Base-by-base conservation (phyloP, 2,888 invertebrate genomes). In the Hoplodrina ambigua region DNA sequence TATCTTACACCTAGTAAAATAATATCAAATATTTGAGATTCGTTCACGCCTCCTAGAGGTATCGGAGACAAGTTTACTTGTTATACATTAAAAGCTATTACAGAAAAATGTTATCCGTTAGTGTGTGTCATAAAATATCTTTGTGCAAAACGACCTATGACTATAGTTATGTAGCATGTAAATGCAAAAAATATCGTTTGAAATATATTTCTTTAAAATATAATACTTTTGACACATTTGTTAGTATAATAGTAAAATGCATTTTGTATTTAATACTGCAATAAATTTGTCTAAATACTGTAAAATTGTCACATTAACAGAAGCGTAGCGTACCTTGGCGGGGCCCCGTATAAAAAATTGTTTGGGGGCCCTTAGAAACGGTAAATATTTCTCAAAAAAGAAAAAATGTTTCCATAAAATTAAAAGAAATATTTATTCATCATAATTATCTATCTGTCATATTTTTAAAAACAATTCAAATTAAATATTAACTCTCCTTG, bases 141-240 rank as follows among this genome's bases (percentile, higher is more conserved):
- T n/a, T 49, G 25, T 49, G 72, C 49, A 15, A n/a, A 44, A 71
- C 20, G 17, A 30, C n/a, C 15, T 78, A 61, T 58, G 37, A 50
- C 57, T 60, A 60, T n/a, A 46, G 11, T 33, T 41, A 56, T 13
- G 52, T 13, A 56, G 17, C 30, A 25, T 56, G 50, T 55, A 72
- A 64, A 72, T 64, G 49, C 59, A 59, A 13, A 46, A 4, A 17
- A 17, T 5, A 46, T 46, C 46, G 15, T 17, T 17, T 17, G 15
- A 46, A 46, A 46, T 46, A 46, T 46, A 46, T 17, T 17, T 46
- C 37, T 46, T 17, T 46, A 17, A 46, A 46, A 46, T 5, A 46
- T 62, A 74, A 77, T 62, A 62, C 49, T 71, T 70, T 74, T 71
- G 57, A 58, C 62, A 71, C 55, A 57, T 60, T 52, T 15, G 30